Percentiles rank a stretch among this genome's conserved stretches.
These are phyloP conservation scores for Tragulus kanchil DNA, from an alignment of 2,113 vertebrate genomes.

Conservation along the genomic window DNA sequence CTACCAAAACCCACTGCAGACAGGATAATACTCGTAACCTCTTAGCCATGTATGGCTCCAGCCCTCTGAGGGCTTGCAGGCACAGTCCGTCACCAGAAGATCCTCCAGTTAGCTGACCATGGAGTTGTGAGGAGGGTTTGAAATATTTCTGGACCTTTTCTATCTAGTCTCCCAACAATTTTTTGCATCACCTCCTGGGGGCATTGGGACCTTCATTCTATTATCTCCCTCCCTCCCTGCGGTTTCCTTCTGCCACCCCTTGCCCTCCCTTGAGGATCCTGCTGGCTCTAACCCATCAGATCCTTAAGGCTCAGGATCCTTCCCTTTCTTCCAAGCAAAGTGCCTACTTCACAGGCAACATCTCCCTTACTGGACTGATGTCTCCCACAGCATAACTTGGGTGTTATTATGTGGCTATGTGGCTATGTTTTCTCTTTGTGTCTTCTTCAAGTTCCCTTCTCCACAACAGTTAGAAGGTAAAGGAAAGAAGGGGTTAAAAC, in stretches of 20 bases:
- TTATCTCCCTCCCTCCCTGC: not conserved
- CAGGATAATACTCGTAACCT: not conserved
- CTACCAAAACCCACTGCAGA: not conserved
- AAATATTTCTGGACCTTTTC: not conserved
- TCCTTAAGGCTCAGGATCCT: not conserved
- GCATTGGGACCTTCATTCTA: not conserved
- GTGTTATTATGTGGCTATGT: not conserved
- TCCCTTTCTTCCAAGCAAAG: not conserved
- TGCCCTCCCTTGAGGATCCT: not conserved
- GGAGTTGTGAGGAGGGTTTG: not conserved
- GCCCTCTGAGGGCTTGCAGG: accelerated
- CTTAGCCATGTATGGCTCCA: not conserved
- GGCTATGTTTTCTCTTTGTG: not conserved
- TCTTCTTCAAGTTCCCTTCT: not conserved
- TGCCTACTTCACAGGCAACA: not conserved
- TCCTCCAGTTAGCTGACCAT: not conserved
- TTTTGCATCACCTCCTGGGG: not conserved
- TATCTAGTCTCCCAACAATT: not conserved
- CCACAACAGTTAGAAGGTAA: not conserved
- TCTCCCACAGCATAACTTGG: not conserved
- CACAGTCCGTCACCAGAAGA: not conserved
- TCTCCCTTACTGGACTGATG: not conserved
- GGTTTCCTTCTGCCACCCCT: not conserved
- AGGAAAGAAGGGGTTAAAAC: not conserved
- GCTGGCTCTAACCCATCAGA: not conserved